phyloP scores from a whole-genome alignment of 2,888 invertebrate genomes.

The Agriotes lineatus region DNA sequence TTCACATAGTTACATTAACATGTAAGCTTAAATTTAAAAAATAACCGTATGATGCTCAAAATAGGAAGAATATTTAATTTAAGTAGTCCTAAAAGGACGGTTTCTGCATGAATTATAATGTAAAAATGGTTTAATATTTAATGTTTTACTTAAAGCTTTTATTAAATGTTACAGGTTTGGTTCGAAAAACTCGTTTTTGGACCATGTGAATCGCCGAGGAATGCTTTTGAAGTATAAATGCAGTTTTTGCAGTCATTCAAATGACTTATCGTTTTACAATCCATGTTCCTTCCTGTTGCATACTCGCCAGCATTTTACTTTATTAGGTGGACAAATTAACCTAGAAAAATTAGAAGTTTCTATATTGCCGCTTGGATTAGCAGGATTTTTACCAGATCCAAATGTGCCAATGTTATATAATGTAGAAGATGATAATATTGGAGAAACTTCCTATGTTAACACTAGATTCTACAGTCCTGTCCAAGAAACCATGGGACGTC shows the following conservation, averaged over 20 bases:
- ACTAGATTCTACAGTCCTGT: slow-evolving; percentile 60
- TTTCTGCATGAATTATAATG: no score
- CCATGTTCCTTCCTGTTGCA: slow-evolving; percentile 62
- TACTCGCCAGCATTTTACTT: slow-evolving; percentile 58
- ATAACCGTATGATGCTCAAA: no score
- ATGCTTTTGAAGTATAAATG: slow-evolving; percentile 60
- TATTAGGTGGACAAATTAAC: slow-evolving; percentile 56
- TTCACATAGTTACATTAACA: no score
- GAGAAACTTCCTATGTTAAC: slow-evolving; percentile 52
- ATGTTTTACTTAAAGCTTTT: no score
- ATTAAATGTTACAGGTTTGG: slow-evolving; percentile 60
- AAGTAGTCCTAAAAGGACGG: no score
- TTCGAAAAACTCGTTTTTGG: slow-evolving; percentile 59
- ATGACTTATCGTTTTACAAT: slow-evolving; percentile 59
- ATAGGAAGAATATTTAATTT: no score
- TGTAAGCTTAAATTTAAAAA: no score
- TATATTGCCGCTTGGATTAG: slow-evolving; percentile 57
- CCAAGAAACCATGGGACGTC: slow-evolving; percentile 54
- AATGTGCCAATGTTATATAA: slow-evolving; percentile 58
- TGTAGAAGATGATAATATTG: slow-evolving; percentile 55
- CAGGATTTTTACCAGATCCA: slow-evolving; percentile 60
- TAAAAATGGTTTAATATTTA: no score
- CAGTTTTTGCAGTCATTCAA: slow-evolving; percentile 50
- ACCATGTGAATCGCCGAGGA: slow-evolving; percentile 62
- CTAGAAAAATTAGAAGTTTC: slow-evolving; percentile 57